These are phyloP conservation scores for Drosophila seguyi DNA, from an alignment of 1,140 invertebrate genomes.

Conservation along the genomic window DNA sequence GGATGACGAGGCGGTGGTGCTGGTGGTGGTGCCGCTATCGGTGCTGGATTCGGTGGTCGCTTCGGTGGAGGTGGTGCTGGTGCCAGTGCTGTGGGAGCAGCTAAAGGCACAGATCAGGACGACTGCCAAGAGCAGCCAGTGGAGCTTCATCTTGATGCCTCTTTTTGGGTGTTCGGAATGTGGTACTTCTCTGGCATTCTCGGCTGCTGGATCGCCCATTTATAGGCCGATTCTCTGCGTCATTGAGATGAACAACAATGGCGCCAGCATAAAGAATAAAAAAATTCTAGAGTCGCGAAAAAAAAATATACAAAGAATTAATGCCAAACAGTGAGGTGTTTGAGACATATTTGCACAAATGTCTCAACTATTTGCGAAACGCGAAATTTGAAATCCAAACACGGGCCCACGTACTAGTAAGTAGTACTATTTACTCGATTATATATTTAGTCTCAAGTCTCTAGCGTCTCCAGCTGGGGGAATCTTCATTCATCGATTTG, in stretches of 20 bases:
- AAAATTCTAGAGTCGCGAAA: background rate
- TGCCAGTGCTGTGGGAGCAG: background rate
- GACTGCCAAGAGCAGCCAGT: conserved; percentile 32
- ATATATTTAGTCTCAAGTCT: background rate
- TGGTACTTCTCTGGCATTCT: conserved; percentile 19
- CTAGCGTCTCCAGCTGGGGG: background rate
- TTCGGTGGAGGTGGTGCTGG: background rate
- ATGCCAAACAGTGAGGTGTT: background rate
- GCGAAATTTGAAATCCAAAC: conserved; percentile 1
- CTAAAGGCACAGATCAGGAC: conserved; percentile 19
- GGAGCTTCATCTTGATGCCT: conserved; percentile 25
- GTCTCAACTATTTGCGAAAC: conserved; percentile 11
- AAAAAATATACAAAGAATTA: background rate
- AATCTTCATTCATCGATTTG: conserved; percentile 37
- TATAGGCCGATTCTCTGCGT: conserved; percentile 32
- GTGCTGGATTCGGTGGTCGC: background rate
- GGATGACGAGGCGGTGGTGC: background rate
- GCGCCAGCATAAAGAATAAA: background rate
- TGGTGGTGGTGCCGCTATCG: background rate
- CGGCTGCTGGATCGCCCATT: conserved; percentile 13
- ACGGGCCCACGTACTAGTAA: background rate
- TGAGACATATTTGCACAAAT: conserved; percentile 22
- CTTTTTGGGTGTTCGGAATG: background rate
- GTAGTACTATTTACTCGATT: background rate
- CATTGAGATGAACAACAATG: conserved; percentile 19